A percentile compares a stretch with the other conserved stretches of the same genome.
These are phyloP conservation scores for Xyrauchen texanus DNA, from an alignment of 2,113 vertebrate genomes.

Conservation along the genomic window DNA sequence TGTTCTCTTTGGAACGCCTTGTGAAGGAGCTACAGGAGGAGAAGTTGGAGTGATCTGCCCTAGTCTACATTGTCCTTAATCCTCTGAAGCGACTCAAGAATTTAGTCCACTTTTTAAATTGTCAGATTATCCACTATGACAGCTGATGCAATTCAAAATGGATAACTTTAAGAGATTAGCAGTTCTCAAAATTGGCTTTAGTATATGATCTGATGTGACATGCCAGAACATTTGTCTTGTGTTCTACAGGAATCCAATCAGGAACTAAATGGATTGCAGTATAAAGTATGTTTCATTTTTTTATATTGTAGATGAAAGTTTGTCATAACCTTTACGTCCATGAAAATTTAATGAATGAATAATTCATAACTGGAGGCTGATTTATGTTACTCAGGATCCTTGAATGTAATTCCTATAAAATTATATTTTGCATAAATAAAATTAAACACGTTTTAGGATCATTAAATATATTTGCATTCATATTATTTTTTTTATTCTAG, in stretches of 20 bases:
- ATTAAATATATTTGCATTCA: too few relatives aligned
- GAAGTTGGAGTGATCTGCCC: neutral
- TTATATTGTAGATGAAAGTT: too few relatives aligned
- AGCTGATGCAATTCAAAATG: neutral
- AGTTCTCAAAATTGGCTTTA: neutral
- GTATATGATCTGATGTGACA: too few relatives aligned
- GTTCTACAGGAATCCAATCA: too few relatives aligned
- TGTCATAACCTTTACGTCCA: too few relatives aligned
- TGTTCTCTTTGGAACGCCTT: slow-evolving; percentile 89
- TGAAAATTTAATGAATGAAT: too few relatives aligned
- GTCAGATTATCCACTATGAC: neutral
- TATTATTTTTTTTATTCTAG: too few relatives aligned
- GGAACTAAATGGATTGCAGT: too few relatives aligned
- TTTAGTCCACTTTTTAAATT: neutral
- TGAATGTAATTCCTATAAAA: neutral
- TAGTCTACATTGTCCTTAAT: neutral
- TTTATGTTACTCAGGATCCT: neutral
- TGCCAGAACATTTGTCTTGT: too few relatives aligned
- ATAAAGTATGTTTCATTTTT: too few relatives aligned
- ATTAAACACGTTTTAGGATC: too few relatives aligned
- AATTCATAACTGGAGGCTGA: neutral
- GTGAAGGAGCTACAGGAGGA: slow-evolving; percentile 81
- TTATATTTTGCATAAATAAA: too few relatives aligned
- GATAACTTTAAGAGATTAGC: neutral
- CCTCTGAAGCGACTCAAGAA: slow-evolving; percentile 6